Evolutionary conservation across 1,140 invertebrate genomes (phyloP).

Genomic region (Panagrolaimus sp.): DNA sequence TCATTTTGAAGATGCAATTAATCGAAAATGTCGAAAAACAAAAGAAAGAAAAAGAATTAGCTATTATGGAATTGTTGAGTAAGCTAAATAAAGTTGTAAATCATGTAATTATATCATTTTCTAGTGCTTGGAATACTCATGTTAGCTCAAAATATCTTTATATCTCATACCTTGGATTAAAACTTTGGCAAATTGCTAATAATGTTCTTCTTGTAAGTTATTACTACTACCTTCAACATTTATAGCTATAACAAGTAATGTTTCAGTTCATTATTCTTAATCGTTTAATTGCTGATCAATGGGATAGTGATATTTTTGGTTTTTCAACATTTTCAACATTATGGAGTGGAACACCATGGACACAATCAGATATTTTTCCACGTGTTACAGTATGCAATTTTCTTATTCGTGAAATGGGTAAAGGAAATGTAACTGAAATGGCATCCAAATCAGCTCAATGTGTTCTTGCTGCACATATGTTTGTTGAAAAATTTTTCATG

Average conservation of each 20-base stretch:
- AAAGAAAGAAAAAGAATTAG: too few species aligned
- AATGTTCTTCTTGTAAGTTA: slow-evolving; percentile 1
- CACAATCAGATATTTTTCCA: slow-evolving; percentile 43
- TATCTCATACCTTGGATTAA: background rate
- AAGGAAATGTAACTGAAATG: background rate
- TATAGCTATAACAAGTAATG: too few species aligned
- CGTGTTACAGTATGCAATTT: slow-evolving; percentile 51
- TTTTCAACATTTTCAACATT: background rate
- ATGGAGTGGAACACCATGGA: slow-evolving; percentile 26
- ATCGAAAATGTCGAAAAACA: background rate
- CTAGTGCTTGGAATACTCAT: background rate
- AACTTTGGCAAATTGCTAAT: background rate
- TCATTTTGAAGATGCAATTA: background rate
- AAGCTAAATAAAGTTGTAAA: too few species aligned
- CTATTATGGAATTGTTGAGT: too few species aligned
- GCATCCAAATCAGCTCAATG: slow-evolving; percentile 42
- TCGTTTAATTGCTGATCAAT: background rate
- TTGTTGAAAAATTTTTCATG: slow-evolving; percentile 39
- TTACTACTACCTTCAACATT: background rate
- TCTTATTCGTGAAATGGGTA: slow-evolving; percentile 19
- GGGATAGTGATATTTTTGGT: background rate
- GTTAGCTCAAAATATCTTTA: background rate
- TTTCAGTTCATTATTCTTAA: slow-evolving; percentile 4
- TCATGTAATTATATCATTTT: too few species aligned
- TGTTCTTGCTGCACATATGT: slow-evolving; percentile 51